A percentile compares a stretch with the other conserved stretches of the same genome.
Evolutionary conservation across 2,113 vertebrate species (phyloP).

Genomic region (Ranitomeya imitator): DNA sequence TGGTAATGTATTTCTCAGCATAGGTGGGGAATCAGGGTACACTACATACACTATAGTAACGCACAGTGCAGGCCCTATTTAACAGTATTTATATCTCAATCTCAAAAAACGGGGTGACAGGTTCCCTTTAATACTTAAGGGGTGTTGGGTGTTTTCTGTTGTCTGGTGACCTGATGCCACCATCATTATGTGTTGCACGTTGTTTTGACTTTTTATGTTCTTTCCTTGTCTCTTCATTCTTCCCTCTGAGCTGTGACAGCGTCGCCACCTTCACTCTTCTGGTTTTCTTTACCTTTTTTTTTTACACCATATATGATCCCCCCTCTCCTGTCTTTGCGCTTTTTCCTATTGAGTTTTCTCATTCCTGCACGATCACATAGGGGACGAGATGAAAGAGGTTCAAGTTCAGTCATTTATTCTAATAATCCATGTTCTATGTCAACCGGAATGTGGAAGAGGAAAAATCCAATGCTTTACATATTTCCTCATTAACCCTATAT

Average conservation of each 20-base stretch:
- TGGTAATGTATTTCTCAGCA: too few relatives aligned
- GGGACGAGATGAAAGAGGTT: not conserved
- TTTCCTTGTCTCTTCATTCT: not conserved
- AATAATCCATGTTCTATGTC: constrained; percentile 2
- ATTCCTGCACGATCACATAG: constrained; percentile 8
- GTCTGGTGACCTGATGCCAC: not conserved
- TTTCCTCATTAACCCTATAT: not conserved
- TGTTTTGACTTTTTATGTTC: not conserved
- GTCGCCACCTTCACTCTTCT: not conserved
- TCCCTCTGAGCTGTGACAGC: not conserved
- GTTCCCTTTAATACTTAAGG: too few relatives aligned
- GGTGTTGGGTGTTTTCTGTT: not conserved
- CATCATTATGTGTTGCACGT: not conserved
- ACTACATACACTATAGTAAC: too few relatives aligned
- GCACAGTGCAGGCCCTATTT: too few relatives aligned
- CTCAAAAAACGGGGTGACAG: too few relatives aligned
- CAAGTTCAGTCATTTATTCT: constrained; percentile 10
- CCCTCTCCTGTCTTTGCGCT: not conserved
- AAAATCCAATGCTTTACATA: not conserved
- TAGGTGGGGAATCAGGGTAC: too few relatives aligned
- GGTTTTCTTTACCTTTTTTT: not conserved
- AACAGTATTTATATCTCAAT: too few relatives aligned
- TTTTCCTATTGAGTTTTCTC: not conserved
- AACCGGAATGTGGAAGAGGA: not conserved
- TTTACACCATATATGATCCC: not conserved